Evolutionary conservation across 2,797 vertebrate genomes (phyloP).

Genomic region (Hemitrygon akajei): DNA sequence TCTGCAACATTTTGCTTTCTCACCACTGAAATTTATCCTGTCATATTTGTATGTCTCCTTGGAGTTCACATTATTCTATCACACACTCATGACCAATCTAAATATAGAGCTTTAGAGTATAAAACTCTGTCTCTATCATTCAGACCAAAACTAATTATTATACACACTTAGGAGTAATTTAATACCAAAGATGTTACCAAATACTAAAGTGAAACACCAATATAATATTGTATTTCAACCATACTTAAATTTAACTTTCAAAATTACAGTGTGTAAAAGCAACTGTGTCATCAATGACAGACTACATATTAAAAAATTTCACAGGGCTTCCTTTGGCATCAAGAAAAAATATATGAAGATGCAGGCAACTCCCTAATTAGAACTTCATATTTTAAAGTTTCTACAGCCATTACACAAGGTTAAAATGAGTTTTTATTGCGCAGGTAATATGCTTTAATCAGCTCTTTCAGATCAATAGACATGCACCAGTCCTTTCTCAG

Average conservation of each 20-base stretch:
- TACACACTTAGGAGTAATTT: neutral
- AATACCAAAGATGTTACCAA: neutral
- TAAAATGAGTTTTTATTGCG: neutral
- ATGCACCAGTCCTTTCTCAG: neutral
- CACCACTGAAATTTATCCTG: neutral
- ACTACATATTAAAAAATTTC: neutral
- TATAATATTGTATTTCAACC: neutral
- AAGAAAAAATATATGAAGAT: neutral
- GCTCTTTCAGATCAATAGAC: neutral
- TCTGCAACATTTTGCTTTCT: no score
- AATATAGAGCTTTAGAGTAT: neutral
- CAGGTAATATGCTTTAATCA: neutral
- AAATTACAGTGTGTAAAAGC: neutral
- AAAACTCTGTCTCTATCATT: neutral
- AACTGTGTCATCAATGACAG: neutral
- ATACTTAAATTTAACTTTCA: neutral
- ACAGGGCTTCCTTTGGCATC: neutral
- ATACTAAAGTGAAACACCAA: neutral
- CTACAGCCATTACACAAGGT: neutral
- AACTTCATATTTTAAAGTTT: neutral
- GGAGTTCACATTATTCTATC: neutral
- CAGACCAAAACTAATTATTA: neutral
- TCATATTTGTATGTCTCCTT: neutral
- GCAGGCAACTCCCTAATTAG: neutral
- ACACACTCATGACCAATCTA: neutral